Evolutionary conservation across 2,797 vertebrate genomes (phyloP).

Genomic region (Spondyliosoma cantharus): DNA sequence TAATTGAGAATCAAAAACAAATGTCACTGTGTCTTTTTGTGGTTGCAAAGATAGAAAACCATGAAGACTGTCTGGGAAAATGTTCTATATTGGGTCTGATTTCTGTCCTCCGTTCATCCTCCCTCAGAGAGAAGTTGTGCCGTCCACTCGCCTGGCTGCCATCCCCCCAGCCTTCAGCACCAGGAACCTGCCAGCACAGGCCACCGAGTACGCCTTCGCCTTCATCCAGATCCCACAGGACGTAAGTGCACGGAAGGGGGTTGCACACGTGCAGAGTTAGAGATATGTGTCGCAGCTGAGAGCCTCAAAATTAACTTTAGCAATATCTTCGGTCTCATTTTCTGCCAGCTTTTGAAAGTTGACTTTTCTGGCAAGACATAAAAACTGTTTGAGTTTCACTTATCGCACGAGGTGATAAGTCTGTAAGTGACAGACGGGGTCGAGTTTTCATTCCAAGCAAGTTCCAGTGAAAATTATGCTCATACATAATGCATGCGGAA

Average conservation of each 20-base stretch:
- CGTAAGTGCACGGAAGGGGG: constrained; percentile 83
- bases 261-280: not conserved
- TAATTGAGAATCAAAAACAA: constrained; percentile 4
- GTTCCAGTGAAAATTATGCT: constrained; percentile 52
- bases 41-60: not conserved
- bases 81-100: constrained; percentile 28
- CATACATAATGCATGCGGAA: constrained; percentile 55
- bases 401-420: constrained; percentile 53
- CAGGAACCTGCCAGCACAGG: constrained; percentile 90
- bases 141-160: constrained; percentile 88
- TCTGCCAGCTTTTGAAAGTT: constrained; percentile 63
- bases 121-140: constrained; percentile 91
- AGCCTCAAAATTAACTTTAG: constrained; percentile 54
- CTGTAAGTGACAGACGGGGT: constrained; percentile 51
- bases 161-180: constrained; percentile 92
- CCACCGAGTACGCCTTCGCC: constrained; percentile 93
- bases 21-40: not conserved
- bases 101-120: constrained; percentile 32
- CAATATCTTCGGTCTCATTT: constrained; percentile 48
- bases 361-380: constrained; percentile 55
- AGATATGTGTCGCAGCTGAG: constrained; percentile 48
- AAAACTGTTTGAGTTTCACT: constrained; percentile 59
- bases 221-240: constrained; percentile 96
- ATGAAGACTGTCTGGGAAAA: not conserved
- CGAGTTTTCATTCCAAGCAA: constrained; percentile 55